Evolutionary conservation across 1,140 invertebrate species (phyloP), one percentile per base, ranked within the genome.

Genomic region (Trichonephila inaurata): DNA sequence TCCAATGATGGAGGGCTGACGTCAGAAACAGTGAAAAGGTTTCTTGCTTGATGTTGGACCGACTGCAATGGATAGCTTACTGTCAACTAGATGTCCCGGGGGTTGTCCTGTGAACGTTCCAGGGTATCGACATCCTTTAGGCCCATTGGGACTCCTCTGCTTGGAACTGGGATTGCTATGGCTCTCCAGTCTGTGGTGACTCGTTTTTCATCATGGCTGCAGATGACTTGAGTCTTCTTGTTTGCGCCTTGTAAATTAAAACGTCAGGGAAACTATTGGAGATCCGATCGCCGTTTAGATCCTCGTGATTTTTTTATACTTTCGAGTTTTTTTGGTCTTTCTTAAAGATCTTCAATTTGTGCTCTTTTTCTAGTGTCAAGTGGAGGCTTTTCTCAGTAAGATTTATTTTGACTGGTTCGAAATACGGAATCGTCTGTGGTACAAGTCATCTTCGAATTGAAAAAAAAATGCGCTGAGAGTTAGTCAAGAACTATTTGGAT

Each of bases 201-300:
- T 92, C 91, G 69, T 92, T 92, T 93, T 89, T 88, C 92, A 81
- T 92, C 82, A 66, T 77, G 89, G 81, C 19, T 89, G 64, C 14
- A 64, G 89, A 77, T 77, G 72, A 40, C 62, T 86, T n/a, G 60
- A 90, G 82, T 58, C 61, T 69, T 69, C 62, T 86, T 66, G 77
- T 92, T 86, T 92, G 60, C 60, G 82, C 62, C 91, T 92, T 92
- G 60, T 92, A 92, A 92, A 92, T 92, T 92, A 92, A 92, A 92
- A 83, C 60, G 77, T 91, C 89, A 83, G 18, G 77, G 83, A 90
- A 60, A 77, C 89, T 90, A 90, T 90, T 81, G 66, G 89, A 81
- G 21, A 87, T 64, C 61, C 28, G 18, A 33, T 83, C 82, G 12
- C 82, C 44, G 82, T 58, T 83, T 60, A 60, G 18, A 77, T 77